Percentiles rank a stretch among this genome's conserved stretches.
Evolutionary conservation across 2,113 vertebrate genomes (phyloP).

Genomic region (Glareola pratincola): DNA sequence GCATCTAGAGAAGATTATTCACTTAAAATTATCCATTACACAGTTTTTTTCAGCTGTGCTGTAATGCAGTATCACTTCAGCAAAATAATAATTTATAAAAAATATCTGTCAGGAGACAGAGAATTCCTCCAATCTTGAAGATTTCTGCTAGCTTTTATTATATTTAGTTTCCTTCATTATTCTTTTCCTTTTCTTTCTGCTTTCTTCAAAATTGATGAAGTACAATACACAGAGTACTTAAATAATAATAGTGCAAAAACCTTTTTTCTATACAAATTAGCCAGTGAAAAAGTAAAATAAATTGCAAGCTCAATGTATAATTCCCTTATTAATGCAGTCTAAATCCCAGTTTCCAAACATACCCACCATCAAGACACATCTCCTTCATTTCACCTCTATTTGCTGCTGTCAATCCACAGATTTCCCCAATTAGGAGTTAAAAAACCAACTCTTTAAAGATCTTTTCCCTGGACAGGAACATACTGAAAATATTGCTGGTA

Average conservation of each 20-base stretch:
- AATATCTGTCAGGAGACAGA: background rate
- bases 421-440: background rate
- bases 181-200: background rate
- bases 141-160: background rate
- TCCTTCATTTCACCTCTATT: background rate
- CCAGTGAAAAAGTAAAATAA: background rate
- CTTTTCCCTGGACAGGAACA: background rate
- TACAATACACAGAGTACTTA: background rate
- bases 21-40: background rate
- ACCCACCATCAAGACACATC: background rate
- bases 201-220: background rate
- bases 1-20: background rate
- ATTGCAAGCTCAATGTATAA: background rate
- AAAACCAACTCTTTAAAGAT: background rate
- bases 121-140: background rate
- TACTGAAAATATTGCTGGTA: background rate
- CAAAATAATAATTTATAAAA: background rate
- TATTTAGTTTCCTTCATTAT: background rate
- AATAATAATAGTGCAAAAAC: background rate
- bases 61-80: background rate
- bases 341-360: slow-evolving; percentile 1
- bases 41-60: background rate
- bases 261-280: background rate
- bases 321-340: background rate
- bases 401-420: background rate